These are phyloP conservation scores for Lysandra bellargus DNA, from an alignment of 2,888 invertebrate species.

Conservation along the genomic window DNA sequence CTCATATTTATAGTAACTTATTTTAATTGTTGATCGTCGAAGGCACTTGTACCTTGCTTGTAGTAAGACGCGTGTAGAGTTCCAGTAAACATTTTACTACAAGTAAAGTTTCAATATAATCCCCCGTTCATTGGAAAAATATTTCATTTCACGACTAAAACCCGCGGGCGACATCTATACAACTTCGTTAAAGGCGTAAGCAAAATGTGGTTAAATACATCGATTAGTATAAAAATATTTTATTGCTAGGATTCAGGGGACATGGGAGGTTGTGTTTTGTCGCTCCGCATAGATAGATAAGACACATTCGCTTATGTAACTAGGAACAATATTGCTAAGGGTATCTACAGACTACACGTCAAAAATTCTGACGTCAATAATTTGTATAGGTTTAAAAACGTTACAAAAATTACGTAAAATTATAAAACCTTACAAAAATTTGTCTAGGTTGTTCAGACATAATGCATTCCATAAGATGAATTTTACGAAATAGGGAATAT, in stretches of 20 bases:
- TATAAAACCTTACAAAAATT: background rate
- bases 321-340: conserved; percentile 16
- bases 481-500: no score
- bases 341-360: background rate
- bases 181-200: background rate
- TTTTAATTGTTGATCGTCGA: background rate
- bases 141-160: background rate
- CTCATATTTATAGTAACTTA: conserved; percentile 1
- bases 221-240: background rate
- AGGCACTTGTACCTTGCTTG: conserved; percentile 7
- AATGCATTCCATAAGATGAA: background rate
- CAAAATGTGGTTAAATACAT: background rate
- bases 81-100: background rate
- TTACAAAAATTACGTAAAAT: background rate
- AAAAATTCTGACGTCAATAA: background rate
- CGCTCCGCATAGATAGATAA: background rate
- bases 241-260: background rate
- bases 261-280: conserved; percentile 1
- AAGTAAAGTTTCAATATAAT: background rate
- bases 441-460: background rate
- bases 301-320: background rate
- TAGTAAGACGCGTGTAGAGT: background rate
- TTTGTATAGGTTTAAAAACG: background rate
- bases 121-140: background rate
- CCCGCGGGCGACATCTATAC: background rate